Evolutionary conservation across 1,140 invertebrate species (phyloP), one percentile per base, ranked within the genome.

Genomic region (Cepaea nemoralis): DNA sequence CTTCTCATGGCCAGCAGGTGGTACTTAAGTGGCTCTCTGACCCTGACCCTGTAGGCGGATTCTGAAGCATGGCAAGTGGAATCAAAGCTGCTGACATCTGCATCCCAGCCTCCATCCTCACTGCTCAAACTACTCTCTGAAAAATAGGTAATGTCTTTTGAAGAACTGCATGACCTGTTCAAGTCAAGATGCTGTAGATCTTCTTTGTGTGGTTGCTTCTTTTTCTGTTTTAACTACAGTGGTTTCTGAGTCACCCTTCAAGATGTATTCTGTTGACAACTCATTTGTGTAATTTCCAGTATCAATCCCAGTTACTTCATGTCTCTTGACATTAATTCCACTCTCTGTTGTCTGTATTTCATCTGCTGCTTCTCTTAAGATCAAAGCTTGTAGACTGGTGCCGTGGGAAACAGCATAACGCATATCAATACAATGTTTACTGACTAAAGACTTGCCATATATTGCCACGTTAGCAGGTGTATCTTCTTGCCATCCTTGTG

Each of bases 121-220:
- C 76, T 67, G 59, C 76, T 78, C 10, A 78, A 31, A 39, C 67
- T 78, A 40, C 76, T 78, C 63, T 78, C 76, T 16, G 66, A 55
- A 66, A 37, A 78, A 33, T 78, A 55, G 16, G 76, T 78, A 33
- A 78, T 67, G 31, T 78, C 59, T 22, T 10, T 55, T 12, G 76
- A 78, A 31, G 76, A 78, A 33, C 59, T 48, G 35, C 74, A 14
- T 10, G 67, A 70, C n/a, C 27, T 76, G 27, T 74, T 40, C 39
- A 24, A 19, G 24, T 74, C 71, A 37, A 10, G 45, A 8, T 35
- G 35, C 35, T 69, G 27, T 35, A 16, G 67, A 69, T 69, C 35
- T 33, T 35, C 12, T 35, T 6, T 69, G 67, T 6, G 8, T 37
- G 67, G 5, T 69, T 69, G 10, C 31, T 14, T 37, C 67, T 33